phyloP scores from a whole-genome alignment of 2,113 vertebrate genomes.

The Callaeas wilsoni region DNA sequence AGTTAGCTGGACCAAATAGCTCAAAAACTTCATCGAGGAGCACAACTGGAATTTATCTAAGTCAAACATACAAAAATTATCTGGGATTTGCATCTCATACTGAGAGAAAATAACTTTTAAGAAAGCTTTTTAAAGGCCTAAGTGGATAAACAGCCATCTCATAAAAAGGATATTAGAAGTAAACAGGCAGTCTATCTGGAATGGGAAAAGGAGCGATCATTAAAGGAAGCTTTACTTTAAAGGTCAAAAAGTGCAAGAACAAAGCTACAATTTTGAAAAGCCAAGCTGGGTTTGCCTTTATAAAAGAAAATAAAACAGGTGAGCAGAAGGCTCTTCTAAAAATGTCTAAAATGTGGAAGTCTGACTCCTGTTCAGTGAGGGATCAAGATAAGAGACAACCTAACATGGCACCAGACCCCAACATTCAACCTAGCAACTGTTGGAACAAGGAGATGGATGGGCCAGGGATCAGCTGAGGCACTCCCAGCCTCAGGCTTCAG shows the following conservation, averaged over 20 bases:
- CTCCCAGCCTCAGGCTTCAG: no score
- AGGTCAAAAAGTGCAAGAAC: conserved; percentile 1
- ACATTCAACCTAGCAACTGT: neutral
- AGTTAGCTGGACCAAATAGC: neutral
- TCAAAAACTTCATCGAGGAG: neutral
- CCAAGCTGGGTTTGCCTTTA: neutral
- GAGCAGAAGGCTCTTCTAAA: neutral
- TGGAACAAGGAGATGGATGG: neutral
- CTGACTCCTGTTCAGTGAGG: neutral
- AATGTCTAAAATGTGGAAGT: neutral
- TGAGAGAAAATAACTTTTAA: neutral
- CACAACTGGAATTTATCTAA: neutral
- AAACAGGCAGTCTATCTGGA: neutral
- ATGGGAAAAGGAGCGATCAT: neutral
- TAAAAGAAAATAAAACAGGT: neutral
- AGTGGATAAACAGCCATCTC: conserved; percentile 17
- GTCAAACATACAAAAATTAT: neutral
- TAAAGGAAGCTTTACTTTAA: neutral
- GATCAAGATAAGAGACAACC: neutral
- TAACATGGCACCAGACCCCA: neutral
- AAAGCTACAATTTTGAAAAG: neutral
- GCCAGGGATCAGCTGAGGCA: neutral
- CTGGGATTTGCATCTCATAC: neutral
- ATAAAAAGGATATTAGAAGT: conserved; percentile 34
- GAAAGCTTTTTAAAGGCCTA: conserved; percentile 3